Evolutionary conservation across 2,888 invertebrate genomes (phyloP), one percentile per base, ranked within the genome.

Genomic region (Drosophila setosimentum): DNA sequence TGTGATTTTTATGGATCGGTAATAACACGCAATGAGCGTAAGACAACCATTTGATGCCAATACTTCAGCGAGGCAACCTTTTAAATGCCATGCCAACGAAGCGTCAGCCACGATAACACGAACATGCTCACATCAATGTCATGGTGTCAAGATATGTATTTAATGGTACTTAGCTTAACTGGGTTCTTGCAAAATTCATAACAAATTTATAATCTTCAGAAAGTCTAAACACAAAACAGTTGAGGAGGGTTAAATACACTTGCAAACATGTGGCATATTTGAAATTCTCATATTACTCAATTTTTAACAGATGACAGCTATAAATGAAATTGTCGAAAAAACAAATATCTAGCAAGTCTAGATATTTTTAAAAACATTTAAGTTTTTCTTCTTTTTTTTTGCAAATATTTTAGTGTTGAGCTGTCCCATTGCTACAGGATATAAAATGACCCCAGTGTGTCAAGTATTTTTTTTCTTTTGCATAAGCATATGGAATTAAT

Each of bases 1-100:
- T 62, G 57, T 70, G 64, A 75, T 83, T 86, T 80, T 76, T 82
- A 85, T 80, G 74, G 40, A 67, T 73, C 63, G 54, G 57, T 72
- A 72, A 74, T 71, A 71, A 77, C 67, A 76, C 60, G 63, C 59
- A 70, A 60, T 53, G 57, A 50, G 65, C 70, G 49, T 61, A 59
- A 72, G 59, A 71, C 48, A 60, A 67, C 53, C 48, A 55, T 55
- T 67, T 32, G 11, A 45, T 61, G 60, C 13, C 30, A 48, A 29
- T 37, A 50, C 27, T 30, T 24, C 32, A 11, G 18, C 1, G 29
- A 7, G 16, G 33, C 40, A 55, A 65, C 40, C 57, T 62, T 16
- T 57, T 21, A 50, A 74, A 65, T 62, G 68, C 11, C 45, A 24
- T 24, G 45, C 67, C 59, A 70, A 33, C 64, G 58, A 71, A 58